phyloP scores from a whole-genome alignment of 2,888 invertebrate species.

The Strigamia maritima region DNA sequence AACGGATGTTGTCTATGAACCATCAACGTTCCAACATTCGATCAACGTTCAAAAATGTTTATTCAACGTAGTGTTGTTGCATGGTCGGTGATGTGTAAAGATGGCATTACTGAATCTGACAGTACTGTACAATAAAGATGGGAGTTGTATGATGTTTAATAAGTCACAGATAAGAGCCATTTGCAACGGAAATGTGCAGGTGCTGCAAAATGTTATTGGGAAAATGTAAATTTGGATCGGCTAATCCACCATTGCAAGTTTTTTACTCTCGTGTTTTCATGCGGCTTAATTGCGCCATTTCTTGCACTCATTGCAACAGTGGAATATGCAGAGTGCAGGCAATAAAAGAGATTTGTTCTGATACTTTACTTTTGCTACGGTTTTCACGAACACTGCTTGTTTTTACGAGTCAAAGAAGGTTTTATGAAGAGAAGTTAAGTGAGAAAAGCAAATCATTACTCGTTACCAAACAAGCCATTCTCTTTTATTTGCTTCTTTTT shows the following conservation, averaged over 20 bases:
- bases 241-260: neutral
- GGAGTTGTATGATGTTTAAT: neutral
- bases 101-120: neutral
- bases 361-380: neutral
- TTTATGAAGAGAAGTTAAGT: constrained; percentile 4
- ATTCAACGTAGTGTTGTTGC: no score
- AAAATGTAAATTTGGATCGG: neutral
- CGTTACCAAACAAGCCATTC: neutral
- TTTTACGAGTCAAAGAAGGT: neutral
- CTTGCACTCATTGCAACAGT: constrained; percentile 4
- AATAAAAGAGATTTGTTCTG: constrained; percentile 4
- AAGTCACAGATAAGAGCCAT: neutral
- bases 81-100: no score
- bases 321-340: neutral
- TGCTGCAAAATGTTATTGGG: neutral
- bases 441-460: neutral
- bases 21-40: no score
- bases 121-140: neutral
- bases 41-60: no score
- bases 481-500: neutral
- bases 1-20: no score
- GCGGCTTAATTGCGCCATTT: neutral
- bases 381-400: neutral
- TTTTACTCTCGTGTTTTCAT: neutral
- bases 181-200: neutral